Conservation (phyloP, 2,888 invertebrate genomes). For the Caenorhabditis imperialis region DNA sequence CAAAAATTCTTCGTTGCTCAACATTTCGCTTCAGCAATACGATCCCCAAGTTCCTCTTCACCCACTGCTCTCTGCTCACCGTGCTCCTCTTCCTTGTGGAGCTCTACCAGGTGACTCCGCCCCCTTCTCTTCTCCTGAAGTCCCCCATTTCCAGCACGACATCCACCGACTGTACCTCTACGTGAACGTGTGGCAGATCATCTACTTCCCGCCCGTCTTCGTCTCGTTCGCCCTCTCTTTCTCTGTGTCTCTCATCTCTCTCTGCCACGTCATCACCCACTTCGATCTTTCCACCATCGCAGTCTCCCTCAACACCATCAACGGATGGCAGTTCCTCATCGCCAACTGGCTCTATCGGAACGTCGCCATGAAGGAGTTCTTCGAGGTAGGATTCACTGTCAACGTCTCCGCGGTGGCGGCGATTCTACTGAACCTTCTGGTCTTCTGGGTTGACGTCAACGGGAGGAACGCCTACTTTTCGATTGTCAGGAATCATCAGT, state of each 20-base stretch:
- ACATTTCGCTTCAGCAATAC: constrained; percentile 26
- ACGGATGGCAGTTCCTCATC: constrained; percentile 32
- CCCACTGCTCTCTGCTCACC: constrained; percentile 19
- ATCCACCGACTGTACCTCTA: constrained; percentile 44
- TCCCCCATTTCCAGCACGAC: constrained; percentile 38
- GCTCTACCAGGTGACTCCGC: constrained; percentile 9
- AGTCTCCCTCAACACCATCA: constrained; percentile 23
- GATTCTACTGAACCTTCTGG: constrained; percentile 12
- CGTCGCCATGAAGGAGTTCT: constrained; percentile 30
- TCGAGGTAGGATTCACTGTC: constrained; percentile 13
- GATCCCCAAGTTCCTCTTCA: constrained; percentile 23
- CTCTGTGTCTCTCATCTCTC: constrained; percentile 24
- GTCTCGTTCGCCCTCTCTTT: constrained; percentile 23
- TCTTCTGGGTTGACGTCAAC: constrained; percentile 28
- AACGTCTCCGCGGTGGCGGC: constrained; percentile 12
- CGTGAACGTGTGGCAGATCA: constrained; percentile 39
- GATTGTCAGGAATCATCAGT: no score
- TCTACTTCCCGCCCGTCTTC: constrained; percentile 36
- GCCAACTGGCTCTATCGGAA: constrained; percentile 37
- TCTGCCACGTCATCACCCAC: constrained; percentile 34
- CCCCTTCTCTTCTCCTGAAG: not conserved
- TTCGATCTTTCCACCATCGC: constrained; percentile 35
- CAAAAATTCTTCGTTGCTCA: not conserved
- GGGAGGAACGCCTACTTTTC: constrained; percentile 1
- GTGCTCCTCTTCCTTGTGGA: constrained; percentile 17